Percentiles rank a stretch among this genome's conserved stretches.
These are phyloP conservation scores for Hylaeus volcanicus DNA, from an alignment of 1,140 invertebrate species.

Conservation along the genomic window DNA sequence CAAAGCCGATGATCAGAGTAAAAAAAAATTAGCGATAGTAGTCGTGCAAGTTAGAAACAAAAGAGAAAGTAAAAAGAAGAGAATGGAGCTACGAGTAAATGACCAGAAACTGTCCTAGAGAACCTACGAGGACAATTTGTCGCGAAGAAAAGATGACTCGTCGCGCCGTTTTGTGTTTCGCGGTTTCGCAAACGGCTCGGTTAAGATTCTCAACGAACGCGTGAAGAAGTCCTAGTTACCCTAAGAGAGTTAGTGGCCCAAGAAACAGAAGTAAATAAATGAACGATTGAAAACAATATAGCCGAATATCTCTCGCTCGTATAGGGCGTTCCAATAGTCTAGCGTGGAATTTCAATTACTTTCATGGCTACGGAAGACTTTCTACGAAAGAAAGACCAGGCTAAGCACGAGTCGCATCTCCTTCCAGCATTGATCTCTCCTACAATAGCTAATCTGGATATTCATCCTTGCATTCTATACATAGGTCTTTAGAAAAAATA, in stretches of 20 bases:
- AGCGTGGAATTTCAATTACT: conserved; percentile 1
- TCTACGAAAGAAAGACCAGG: too few relatives aligned
- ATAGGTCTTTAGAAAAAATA: too few relatives aligned
- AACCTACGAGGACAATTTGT: conserved; percentile 47
- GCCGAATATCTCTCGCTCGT: conserved; percentile 18
- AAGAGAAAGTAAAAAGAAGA: conserved; percentile 34
- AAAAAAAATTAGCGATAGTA: conserved; percentile 19
- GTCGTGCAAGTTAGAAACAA: conserved; percentile 55
- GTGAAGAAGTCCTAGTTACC: conserved; percentile 57
- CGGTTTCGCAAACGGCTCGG: too few relatives aligned
- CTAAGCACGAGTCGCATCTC: too few relatives aligned
- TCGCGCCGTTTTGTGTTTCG: background rate
- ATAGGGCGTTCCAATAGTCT: conserved; percentile 15
- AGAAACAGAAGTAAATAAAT: conserved; percentile 63
- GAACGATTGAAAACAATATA: conserved; percentile 56
- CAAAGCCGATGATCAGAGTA: conserved; percentile 34
- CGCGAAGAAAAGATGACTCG: background rate
- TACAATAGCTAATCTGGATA: too few relatives aligned
- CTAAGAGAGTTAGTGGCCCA: conserved; percentile 81
- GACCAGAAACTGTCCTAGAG: conserved; percentile 78
- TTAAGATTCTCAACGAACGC: background rate
- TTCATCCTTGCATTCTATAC: too few relatives aligned
- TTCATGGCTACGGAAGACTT: too few relatives aligned
- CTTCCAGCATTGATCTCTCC: too few relatives aligned
- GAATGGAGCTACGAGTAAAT: conserved; percentile 61